Evolutionary conservation across 1,140 invertebrate genomes (phyloP), one percentile per base, ranked within the genome.

Genomic region (Zaprionus lachaisei): DNA sequence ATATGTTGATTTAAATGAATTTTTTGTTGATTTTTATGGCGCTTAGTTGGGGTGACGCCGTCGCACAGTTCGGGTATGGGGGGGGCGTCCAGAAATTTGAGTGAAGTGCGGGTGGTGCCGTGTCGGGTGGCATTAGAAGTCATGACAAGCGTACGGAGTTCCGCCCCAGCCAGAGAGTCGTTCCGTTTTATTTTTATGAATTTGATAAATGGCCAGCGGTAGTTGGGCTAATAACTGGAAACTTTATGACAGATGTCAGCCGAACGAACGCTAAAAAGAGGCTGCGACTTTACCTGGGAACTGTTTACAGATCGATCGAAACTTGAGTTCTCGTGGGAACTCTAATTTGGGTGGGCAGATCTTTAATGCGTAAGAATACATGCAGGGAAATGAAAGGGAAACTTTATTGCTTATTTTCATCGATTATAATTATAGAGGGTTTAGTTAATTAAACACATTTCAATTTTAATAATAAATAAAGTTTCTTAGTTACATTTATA

Each of bases 1-100:
- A 90, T 91, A 91, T 90, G 85, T 82, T 85, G 79, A 90, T 90
- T 91, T 90, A 90, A 90, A 90, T 90, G 85, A 90, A 90, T 90
- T 90, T 77, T 79, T 86, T 85, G 86, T 90, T 90, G 86, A 90
- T 90, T 90, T 89, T 90, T 85, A 90, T 91, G 85, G 82, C 85
- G 85, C 79, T 84, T 73, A 77, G 74, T 70, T 37, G 54, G n/a
- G 67, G 62, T 47, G 34, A 26, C 26, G 28, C 31, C 22, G n/a
- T 24, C 7, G 12, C 15, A 26, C 56, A 24, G 4, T 12, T 4
- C 24, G 20, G 37, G 61, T 34, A 57, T 28, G 34, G 28, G 20
- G 61, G 37, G 20, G 61, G 67, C 60, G n/a, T 17, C 41, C 6
- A 65, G 85, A 77, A 60, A 75, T 38, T 34, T 70, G 70, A 81